Evolutionary conservation across 2,797 vertebrate species (phyloP).

Genomic region (Menidia menidia): DNA sequence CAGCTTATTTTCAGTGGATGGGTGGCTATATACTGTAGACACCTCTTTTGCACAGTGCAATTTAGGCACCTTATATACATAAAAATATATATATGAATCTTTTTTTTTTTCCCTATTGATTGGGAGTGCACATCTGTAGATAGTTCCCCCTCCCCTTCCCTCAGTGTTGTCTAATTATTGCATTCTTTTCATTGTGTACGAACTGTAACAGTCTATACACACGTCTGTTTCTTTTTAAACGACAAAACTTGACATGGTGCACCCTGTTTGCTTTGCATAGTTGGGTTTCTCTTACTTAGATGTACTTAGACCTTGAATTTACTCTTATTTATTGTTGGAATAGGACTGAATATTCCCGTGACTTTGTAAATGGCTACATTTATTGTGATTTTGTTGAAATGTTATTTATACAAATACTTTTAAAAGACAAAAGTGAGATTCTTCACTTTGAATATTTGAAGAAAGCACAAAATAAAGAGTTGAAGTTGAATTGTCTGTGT

Average conservation of each 20-base stretch:
- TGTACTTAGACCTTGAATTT: slow-evolving; percentile 78
- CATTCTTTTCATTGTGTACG: slow-evolving; percentile 74
- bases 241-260: slow-evolving; percentile 77
- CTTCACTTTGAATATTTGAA: slow-evolving; percentile 78
- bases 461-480: slow-evolving; percentile 80
- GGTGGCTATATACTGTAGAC: slow-evolving; percentile 77
- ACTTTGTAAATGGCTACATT: slow-evolving; percentile 80
- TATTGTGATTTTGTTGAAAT: slow-evolving; percentile 80
- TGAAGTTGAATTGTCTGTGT: slow-evolving; percentile 34
- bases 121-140: slow-evolving; percentile 84
- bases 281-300: slow-evolving; percentile 73
- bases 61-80: slow-evolving; percentile 75
- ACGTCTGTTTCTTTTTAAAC: slow-evolving; percentile 46
- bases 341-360: slow-evolving; percentile 68
- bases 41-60: slow-evolving; percentile 85
- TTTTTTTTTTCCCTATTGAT: slow-evolving; percentile 55
- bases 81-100: slow-evolving; percentile 27
- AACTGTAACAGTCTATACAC: slow-evolving; percentile 76
- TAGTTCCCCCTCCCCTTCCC: slow-evolving; percentile 60
- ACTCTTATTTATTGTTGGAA: slow-evolving; percentile 83
- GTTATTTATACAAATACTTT: slow-evolving; percentile 85
- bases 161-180: slow-evolving; percentile 69
- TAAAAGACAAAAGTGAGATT: slow-evolving; percentile 70
- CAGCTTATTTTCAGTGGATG: slow-evolving; percentile 75
- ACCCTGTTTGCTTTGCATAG: slow-evolving; percentile 76